Evolutionary conservation across 2,888 invertebrate species (phyloP).

Genomic region (Encarsia formosa): DNA sequence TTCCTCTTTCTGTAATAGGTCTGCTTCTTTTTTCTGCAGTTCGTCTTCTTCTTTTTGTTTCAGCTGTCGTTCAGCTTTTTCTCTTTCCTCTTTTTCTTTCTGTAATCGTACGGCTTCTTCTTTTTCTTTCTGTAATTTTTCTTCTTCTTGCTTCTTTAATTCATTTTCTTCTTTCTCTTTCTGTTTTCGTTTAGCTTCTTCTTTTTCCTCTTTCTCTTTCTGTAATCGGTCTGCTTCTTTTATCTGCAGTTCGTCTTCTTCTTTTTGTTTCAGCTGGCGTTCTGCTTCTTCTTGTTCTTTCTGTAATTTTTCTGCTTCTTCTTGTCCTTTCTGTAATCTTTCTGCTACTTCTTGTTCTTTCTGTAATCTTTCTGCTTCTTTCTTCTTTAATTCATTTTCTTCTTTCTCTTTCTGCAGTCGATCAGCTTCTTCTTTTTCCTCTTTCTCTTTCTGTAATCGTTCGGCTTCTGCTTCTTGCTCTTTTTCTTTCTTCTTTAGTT

Average conservation of each 20-base stretch:
- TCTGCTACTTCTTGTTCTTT: constrained; percentile 14
- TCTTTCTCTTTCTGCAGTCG: constrained; percentile 10
- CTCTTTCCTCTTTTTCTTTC: constrained; percentile 25
- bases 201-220: constrained; percentile 23
- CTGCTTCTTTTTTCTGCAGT: constrained; percentile 19
- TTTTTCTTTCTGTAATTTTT: constrained; percentile 26
- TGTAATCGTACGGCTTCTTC: constrained; percentile 30
- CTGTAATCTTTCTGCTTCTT: constrained; percentile 28
- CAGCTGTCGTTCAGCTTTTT: constrained; percentile 29
- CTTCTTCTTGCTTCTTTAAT: constrained; percentile 29
- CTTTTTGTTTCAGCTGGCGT: constrained; percentile 25
- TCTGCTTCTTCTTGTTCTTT: constrained; percentile 28
- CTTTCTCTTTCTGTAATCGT: constrained; percentile 23
- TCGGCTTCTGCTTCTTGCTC: constrained; percentile 17
- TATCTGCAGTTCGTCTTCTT: constrained; percentile 29
- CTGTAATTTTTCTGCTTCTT: constrained; percentile 20
- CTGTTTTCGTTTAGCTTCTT: constrained; percentile 25
- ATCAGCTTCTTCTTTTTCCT: constrained; percentile 22
- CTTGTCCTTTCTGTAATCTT: constrained; percentile 28
- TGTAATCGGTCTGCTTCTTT: constrained; percentile 29
- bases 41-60: constrained; percentile 30
- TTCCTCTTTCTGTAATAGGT: constrained; percentile 17
- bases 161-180: constrained; percentile 27
- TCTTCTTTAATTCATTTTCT: constrained; percentile 12
- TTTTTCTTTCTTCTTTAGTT: constrained; percentile 7